Conservation (phyloP, 2,113 vertebrate species). For the Sylvilagus bachmani region DNA sequence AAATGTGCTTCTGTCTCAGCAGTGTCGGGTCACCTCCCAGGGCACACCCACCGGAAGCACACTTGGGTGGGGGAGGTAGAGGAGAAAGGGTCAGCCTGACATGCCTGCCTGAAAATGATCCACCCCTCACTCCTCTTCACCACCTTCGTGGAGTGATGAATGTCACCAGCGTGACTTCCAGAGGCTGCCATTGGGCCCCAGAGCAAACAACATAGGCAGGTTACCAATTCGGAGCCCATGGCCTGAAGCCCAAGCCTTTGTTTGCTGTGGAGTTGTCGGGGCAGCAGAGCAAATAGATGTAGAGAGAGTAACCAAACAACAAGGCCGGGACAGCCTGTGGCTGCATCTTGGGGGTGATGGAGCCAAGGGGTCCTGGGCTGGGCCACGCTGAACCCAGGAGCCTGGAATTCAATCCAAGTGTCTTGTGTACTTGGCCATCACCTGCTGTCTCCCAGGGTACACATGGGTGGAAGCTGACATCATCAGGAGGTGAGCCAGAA, state of each 20-base stretch:
- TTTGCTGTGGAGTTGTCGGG: conserved; percentile 81
- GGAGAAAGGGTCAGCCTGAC: conserved; percentile 49
- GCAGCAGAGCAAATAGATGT: conserved; percentile 83
- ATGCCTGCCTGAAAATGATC: conserved; percentile 64
- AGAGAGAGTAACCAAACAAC: conserved; percentile 83
- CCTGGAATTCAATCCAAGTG: too few species aligned
- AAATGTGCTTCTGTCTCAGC: conserved; percentile 42
- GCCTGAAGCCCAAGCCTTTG: conserved; percentile 77
- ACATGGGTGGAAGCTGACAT: too few species aligned
- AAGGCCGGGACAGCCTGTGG: conserved; percentile 42
- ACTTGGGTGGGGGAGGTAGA: neutral
- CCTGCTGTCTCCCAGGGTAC: too few species aligned
- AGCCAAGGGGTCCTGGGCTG: too few species aligned
- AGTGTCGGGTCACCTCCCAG: conserved; percentile 59
- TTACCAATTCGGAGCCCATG: conserved; percentile 81
- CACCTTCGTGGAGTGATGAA: conserved; percentile 80
- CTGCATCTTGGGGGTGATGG: neutral
- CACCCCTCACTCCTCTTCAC: conserved; percentile 81
- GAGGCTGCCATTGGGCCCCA: conserved; percentile 77
- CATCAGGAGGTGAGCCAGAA: too few species aligned
- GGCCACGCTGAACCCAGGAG: too few species aligned
- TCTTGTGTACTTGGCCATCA: too few species aligned
- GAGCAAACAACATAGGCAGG: conserved; percentile 83
- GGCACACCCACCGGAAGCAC: conserved; percentile 39
- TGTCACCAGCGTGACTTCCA: conserved; percentile 70